phyloP scores from a whole-genome alignment of 2,888 invertebrate genomes.

The Odontocolon sp. region DNA sequence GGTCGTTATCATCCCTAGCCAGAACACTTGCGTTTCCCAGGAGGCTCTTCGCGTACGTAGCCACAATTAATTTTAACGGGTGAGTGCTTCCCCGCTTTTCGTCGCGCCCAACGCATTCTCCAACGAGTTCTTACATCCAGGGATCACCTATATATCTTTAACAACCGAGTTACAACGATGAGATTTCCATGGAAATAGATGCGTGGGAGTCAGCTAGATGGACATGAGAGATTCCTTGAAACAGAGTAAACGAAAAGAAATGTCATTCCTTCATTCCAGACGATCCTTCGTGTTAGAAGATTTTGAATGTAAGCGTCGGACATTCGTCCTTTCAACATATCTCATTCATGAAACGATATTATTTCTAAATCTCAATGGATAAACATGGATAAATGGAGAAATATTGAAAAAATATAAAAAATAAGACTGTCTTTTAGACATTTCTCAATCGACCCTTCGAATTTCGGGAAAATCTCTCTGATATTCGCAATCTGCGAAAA shows the following conservation, averaged over 20 bases:
- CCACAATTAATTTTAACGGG: conserved; percentile 64
- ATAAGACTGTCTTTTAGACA: no score
- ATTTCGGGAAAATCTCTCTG: no score
- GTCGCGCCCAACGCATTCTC: conserved; percentile 19
- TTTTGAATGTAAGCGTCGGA: no score
- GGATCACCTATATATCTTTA: conserved; percentile 31
- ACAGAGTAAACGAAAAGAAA: background rate
- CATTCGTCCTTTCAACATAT: no score
- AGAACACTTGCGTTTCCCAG: conserved; percentile 36
- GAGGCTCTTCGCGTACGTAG: conserved; percentile 55
- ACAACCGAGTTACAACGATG: conserved; percentile 38
- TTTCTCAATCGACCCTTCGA: no score
- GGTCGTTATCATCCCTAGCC: conserved; percentile 62
- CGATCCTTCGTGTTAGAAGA: background rate
- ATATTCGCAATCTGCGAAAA: no score
- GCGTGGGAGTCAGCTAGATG: conserved; percentile 19
- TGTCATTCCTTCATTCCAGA: background rate
- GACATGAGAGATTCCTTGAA: conserved; percentile 8
- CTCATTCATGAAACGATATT: no score
- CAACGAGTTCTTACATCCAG: conserved; percentile 43
- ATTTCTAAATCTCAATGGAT: no score
- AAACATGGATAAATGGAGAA: no score
- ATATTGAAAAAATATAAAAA: no score
- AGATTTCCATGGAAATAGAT: conserved; percentile 53
- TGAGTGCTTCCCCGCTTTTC: conserved; percentile 40